phyloP scores from a whole-genome alignment of 2,888 invertebrate species.

The Sceliomorpha sp. region DNA sequence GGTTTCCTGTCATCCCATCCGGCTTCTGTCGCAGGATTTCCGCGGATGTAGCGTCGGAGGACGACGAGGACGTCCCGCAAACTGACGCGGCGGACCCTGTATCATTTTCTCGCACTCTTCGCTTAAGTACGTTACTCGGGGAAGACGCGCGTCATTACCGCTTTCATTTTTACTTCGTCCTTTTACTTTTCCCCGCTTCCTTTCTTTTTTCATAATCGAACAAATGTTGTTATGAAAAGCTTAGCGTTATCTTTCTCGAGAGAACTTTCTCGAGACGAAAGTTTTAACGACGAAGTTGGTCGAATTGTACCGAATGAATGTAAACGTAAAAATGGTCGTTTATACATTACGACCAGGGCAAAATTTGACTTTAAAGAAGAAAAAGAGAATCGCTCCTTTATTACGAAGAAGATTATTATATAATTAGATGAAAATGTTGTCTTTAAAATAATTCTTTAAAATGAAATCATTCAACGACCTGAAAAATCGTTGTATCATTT shows the following conservation, averaged over 20 bases:
- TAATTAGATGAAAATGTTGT: no score
- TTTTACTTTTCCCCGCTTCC: neutral
- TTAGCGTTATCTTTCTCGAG: neutral
- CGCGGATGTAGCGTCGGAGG: slow-evolving; percentile 5
- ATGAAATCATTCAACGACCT: no score
- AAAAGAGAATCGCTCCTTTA: no score
- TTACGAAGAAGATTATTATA: no score
- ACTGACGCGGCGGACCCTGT: slow-evolving; percentile 12
- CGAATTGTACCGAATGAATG: no score
- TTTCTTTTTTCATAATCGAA: neutral
- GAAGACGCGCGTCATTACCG: slow-evolving; percentile 17
- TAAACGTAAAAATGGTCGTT: no score
- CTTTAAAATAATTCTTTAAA: no score
- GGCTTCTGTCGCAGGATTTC: slow-evolving; percentile 15
- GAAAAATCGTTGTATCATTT: no score
- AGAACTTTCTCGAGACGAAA: neutral
- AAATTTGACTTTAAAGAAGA: no score
- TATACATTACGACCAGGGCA: no score
- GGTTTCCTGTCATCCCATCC: slow-evolving; percentile 17
- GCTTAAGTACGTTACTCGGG: slow-evolving; percentile 17
- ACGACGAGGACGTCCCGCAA: slow-evolving; percentile 5
- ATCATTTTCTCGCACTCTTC: slow-evolving; percentile 11
- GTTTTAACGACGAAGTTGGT: neutral
- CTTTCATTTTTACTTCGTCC: slow-evolving; percentile 24
- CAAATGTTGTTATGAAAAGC: slow-evolving; percentile 8